These are phyloP conservation scores for Sinocyclocheilus maitianheensis DNA, from an alignment of 2,113 vertebrate genomes.

Conservation along the genomic window DNA sequence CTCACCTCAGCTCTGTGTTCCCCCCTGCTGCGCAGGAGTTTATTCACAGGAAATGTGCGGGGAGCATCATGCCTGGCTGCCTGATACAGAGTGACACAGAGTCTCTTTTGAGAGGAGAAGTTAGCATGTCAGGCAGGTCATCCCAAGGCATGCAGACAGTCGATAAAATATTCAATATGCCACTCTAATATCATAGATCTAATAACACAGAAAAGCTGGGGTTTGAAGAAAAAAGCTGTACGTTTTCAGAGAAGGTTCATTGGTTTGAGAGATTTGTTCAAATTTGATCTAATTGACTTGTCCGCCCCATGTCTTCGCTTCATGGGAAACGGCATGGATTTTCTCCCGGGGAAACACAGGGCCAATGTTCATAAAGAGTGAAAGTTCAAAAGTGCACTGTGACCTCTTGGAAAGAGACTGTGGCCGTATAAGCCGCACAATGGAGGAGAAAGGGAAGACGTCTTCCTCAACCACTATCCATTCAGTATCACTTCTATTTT, in stretches of 20 bases:
- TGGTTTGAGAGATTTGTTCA: constrained; percentile 58
- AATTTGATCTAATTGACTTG: constrained; percentile 58
- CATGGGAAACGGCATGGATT: constrained; percentile 59
- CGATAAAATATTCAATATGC: constrained; percentile 92
- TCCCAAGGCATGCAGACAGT: constrained; percentile 84
- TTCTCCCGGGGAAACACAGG: constrained; percentile 48
- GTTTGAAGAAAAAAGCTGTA: constrained; percentile 28
- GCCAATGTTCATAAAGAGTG: constrained; percentile 37
- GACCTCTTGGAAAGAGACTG: constrained; percentile 61
- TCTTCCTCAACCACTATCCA: constrained; percentile 12
- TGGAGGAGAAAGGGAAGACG: constrained; percentile 39
- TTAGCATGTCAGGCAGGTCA: constrained; percentile 86
- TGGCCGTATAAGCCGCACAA: constrained; percentile 36
- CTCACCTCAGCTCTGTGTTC: constrained; percentile 70
- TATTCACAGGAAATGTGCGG: constrained; percentile 82
- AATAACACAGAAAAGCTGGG: constrained; percentile 72
- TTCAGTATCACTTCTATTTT: constrained; percentile 50
- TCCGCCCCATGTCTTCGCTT: constrained; percentile 41
- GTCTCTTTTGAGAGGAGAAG: constrained; percentile 83
- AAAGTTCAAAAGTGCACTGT: constrained; percentile 73
- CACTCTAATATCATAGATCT: constrained; percentile 84
- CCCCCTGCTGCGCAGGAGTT: constrained; percentile 79
- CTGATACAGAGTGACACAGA: constrained; percentile 79
- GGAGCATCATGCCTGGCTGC: constrained; percentile 80
- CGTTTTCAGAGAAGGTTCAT: constrained; percentile 50